Evolutionary conservation across 2,113 vertebrate species (phyloP).

Genomic region (Saguinus midas): DNA sequence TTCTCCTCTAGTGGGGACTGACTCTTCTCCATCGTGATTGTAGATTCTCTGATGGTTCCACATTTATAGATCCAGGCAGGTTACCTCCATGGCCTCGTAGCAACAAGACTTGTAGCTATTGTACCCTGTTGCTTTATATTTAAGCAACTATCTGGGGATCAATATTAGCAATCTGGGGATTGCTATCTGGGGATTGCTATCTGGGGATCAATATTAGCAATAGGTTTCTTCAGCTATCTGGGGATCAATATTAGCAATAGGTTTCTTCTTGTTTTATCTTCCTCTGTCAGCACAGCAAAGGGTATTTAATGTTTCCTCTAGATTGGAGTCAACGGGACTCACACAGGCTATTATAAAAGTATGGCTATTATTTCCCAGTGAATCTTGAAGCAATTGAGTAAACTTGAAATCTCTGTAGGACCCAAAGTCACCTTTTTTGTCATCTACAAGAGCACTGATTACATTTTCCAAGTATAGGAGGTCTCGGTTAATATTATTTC

Average conservation of each 20-base stretch:
- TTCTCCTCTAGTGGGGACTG: constrained; percentile 88
- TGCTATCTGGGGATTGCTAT: too few relatives aligned
- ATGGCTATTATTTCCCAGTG: constrained; percentile 96
- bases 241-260: constrained; percentile 93
- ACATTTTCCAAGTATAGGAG: constrained; percentile 96
- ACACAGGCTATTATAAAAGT: constrained; percentile 97
- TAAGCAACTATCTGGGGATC: constrained; percentile 92
- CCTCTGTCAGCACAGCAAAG: constrained; percentile 96
- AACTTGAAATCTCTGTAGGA: constrained; percentile 98
- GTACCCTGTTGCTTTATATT: constrained; percentile 92
- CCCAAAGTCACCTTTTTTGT: constrained; percentile 93
- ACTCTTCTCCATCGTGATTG: constrained; percentile 91
- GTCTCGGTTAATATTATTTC: constrained; percentile 97
- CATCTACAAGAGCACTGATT: constrained; percentile 97
- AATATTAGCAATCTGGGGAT: constrained; percentile 91
- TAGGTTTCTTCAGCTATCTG: too few relatives aligned
- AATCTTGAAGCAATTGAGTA: constrained; percentile 95
- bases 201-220: too few relatives aligned
- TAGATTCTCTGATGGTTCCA: constrained; percentile 87
- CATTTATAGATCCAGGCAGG: constrained; percentile 86
- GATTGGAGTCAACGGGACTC: constrained; percentile 96
- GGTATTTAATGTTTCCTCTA: constrained; percentile 97
- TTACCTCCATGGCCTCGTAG: constrained; percentile 95
- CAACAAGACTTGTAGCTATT: constrained; percentile 94
- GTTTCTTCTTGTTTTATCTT: constrained; percentile 98